These are phyloP conservation scores for Astropecten irregularis DNA, from an alignment of 53 echinoderm and acorn worm genomes.

Conservation along the genomic window DNA sequence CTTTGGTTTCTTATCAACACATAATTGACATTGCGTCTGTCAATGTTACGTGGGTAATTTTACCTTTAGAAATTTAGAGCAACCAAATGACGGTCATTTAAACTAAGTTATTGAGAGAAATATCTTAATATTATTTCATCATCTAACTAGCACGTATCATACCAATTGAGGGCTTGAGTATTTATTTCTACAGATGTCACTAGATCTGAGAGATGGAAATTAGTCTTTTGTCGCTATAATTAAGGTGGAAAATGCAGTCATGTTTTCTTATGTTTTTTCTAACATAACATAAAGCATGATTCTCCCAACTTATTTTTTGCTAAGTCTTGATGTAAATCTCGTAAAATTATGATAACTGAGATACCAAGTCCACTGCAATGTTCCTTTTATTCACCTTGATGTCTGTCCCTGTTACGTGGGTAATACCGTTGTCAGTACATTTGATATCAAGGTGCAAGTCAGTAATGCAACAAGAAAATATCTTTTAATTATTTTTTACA, in stretches of 20 bases:
- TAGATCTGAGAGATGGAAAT: background rate
- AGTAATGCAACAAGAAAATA: background rate
- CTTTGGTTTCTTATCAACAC: no score
- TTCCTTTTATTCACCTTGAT: background rate
- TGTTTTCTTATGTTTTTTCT: background rate
- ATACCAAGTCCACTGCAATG: background rate
- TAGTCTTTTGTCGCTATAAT: background rate
- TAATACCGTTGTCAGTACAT: background rate
- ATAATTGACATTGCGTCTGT: background rate
- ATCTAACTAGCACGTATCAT: background rate
- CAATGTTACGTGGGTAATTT: constrained; percentile 13
- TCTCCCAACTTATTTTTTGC: no score
- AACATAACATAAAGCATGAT: background rate
- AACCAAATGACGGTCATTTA: background rate
- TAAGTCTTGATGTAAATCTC: background rate
- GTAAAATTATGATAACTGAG: background rate
- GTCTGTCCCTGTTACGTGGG: constrained; percentile 18
- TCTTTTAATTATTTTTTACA: background rate
- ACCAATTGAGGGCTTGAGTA: no score
- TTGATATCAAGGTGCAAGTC: background rate
- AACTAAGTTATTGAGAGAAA: background rate
- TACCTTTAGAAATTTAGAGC: background rate
- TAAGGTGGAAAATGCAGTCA: background rate
- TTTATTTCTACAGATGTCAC: no score
- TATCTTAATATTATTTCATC: background rate